Evolutionary conservation across 2,888 invertebrate species (phyloP).

Genomic region (Agriotes lineatus): DNA sequence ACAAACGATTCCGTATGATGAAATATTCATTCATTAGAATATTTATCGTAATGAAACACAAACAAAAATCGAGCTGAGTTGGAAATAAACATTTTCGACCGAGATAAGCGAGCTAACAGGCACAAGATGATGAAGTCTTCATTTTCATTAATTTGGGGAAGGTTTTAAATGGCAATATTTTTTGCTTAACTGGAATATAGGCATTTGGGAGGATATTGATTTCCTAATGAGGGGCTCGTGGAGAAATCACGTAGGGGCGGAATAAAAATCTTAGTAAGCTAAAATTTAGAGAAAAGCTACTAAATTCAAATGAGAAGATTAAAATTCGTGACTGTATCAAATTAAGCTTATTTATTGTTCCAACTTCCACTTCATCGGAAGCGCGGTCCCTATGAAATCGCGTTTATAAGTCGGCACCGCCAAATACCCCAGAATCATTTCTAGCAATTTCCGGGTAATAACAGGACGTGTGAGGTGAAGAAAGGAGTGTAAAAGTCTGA

Average conservation of each 20-base stretch:
- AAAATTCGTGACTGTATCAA: conserved; percentile 52
- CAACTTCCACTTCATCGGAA: conserved; percentile 35
- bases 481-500: conserved; percentile 49
- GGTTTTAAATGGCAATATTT: neutral
- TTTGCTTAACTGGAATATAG: neutral
- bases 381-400: conserved; percentile 48
- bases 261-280: conserved; percentile 34
- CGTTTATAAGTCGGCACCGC: conserved; percentile 46
- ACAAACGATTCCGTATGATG: no score
- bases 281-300: conserved; percentile 31
- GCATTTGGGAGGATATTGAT: neutral
- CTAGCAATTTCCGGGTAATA: conserved; percentile 57
- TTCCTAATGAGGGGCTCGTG: neutral
- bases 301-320: conserved; percentile 51
- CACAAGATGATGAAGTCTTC: no score
- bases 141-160: neutral
- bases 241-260: neutral
- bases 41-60: no score
- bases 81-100: no score
- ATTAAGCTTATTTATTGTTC: conserved; percentile 53
- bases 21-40: no score
- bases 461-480: conserved; percentile 56
- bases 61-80: no score
- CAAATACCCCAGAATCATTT: conserved; percentile 50
- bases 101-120: no score